These are phyloP conservation scores for Lithophane leautieri DNA, from an alignment of 2,888 invertebrate species.

Conservation along the genomic window DNA sequence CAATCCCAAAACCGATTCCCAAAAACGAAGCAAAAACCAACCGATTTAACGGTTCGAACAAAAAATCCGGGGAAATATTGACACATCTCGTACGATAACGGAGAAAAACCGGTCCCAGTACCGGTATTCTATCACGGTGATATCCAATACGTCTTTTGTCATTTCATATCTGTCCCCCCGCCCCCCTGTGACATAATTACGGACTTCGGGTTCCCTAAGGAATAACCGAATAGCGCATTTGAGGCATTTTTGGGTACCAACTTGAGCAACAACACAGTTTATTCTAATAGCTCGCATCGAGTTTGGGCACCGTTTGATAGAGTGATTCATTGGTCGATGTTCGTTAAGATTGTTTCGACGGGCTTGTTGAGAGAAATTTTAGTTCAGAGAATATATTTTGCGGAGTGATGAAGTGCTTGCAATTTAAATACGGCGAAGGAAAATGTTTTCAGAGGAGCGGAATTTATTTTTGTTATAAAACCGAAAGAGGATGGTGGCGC, in stretches of 20 bases:
- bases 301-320: conserved; percentile 48
- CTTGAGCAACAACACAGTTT: conserved; percentile 56
- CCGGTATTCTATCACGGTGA: conserved; percentile 70
- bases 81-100: conserved; percentile 61
- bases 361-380: conserved; percentile 12
- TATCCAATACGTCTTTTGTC: conserved; percentile 82
- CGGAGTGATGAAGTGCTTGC: conserved; percentile 46
- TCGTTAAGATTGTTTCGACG: conserved; percentile 50
- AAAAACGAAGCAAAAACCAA: conserved; percentile 58
- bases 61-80: conserved; percentile 63
- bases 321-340: conserved; percentile 52
- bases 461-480: conserved; percentile 44
- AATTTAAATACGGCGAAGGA: conserved; percentile 57
- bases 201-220: conserved; percentile 67
- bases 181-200: conserved; percentile 78
- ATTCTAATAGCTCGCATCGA: conserved; percentile 57
- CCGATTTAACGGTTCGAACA: conserved; percentile 64
- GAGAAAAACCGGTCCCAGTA: conserved; percentile 54
- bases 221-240: conserved; percentile 52
- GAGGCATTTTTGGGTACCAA: conserved; percentile 59
- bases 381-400: conserved; percentile 49
- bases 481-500: conserved; percentile 25
- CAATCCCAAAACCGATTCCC: conserved; percentile 42
- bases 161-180: conserved; percentile 77
- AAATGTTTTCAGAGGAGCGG: conserved; percentile 31